phyloP scores from a whole-genome alignment of 2,113 vertebrate species.

The Indri indri region DNA sequence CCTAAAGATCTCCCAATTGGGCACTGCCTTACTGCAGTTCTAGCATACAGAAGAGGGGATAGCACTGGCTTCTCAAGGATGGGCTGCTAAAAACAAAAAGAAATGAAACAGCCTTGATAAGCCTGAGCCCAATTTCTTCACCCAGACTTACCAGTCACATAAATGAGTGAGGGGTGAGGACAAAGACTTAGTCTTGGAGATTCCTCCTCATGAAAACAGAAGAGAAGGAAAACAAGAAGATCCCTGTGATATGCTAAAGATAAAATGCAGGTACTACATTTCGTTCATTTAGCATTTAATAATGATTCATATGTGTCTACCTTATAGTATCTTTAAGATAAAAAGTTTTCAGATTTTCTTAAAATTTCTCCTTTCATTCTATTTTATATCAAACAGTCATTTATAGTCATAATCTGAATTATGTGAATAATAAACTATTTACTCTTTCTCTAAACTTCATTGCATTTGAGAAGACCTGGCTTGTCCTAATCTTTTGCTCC shows the following conservation, averaged over 20 bases:
- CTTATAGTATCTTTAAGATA: background rate
- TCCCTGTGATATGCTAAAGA: background rate
- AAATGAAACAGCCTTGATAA: background rate
- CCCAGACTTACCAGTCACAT: background rate
- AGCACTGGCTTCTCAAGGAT: background rate
- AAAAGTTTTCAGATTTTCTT: background rate
- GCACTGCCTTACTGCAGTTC: background rate
- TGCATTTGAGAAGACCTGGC: background rate
- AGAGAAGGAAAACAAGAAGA: background rate
- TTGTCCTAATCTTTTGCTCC: background rate
- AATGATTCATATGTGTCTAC: background rate
- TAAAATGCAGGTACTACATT: background rate
- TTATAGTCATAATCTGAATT: background rate
- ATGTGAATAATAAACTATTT: background rate
- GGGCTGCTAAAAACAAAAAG: background rate
- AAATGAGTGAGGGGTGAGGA: background rate
- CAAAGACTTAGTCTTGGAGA: background rate
- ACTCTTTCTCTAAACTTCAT: background rate
- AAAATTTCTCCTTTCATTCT: background rate
- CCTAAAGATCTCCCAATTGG: accelerated
- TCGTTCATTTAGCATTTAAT: background rate
- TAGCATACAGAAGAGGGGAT: background rate
- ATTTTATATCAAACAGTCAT: background rate
- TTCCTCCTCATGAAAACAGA: background rate
- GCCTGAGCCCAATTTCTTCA: background rate